phyloP scores from a whole-genome alignment of 2,113 vertebrate species.

The Toxostoma redivivum region DNA sequence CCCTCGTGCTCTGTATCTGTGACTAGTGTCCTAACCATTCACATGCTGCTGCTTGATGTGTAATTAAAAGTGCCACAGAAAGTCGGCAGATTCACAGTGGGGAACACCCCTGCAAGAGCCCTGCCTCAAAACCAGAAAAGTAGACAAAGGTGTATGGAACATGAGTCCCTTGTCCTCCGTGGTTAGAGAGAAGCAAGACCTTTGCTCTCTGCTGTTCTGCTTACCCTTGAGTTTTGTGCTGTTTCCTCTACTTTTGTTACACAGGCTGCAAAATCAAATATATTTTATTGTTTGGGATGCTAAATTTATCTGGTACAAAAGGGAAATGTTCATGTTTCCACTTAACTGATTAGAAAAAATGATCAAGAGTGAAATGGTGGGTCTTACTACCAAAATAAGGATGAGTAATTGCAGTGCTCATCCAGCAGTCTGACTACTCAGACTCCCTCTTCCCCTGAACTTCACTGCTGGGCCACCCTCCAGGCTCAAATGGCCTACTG shows the following conservation, averaged over 20 bases:
- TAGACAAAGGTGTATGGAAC: too few species aligned
- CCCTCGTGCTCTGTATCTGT: rapidly evolving
- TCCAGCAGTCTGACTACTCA: background rate
- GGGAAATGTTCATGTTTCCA: background rate
- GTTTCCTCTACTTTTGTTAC: background rate
- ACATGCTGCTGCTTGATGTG: rapidly evolving
- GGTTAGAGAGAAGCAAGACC: background rate
- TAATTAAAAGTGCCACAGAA: background rate
- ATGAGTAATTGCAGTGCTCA: rapidly evolving
- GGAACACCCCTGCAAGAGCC: background rate
- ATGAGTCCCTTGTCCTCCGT: background rate
- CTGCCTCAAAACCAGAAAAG: background rate
- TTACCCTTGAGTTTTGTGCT: background rate
- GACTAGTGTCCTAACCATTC: too few species aligned
- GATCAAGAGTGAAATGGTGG: background rate
- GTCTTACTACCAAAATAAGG: background rate
- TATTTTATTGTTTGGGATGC: background rate
- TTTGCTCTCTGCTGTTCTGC: background rate
- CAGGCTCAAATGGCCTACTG: background rate
- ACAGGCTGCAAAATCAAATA: background rate
- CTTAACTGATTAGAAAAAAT: background rate
- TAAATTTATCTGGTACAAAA: background rate
- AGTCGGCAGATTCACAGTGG: background rate
- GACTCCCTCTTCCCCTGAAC: background rate
- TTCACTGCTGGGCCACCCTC: background rate